Percentiles rank a stretch among this genome's conserved stretches.
These are phyloP conservation scores for Micrasema longulum DNA, from an alignment of 1,140 invertebrate species.

Conservation along the genomic window DNA sequence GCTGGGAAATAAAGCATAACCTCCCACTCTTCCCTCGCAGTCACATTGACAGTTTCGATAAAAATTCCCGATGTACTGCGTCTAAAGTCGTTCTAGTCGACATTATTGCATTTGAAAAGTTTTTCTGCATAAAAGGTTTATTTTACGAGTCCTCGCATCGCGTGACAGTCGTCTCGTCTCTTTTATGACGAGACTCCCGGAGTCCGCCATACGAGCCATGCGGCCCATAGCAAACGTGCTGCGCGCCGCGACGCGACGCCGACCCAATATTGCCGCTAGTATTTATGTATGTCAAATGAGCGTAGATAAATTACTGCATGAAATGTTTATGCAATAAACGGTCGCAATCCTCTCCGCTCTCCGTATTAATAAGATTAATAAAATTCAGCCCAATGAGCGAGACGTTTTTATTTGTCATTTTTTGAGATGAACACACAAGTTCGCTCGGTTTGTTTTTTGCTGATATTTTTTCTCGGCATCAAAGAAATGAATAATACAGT, in stretches of 20 bases:
- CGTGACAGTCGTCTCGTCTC: slow-evolving; percentile 14
- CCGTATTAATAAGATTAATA: too few relatives aligned
- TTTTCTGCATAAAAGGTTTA: slow-evolving; percentile 12
- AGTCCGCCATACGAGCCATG: too few relatives aligned
- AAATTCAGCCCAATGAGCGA: too few relatives aligned
- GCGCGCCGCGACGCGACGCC: neutral
- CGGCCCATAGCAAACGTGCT: neutral
- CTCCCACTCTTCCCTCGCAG: neutral
- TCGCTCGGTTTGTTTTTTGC: too few relatives aligned
- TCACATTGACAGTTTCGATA: neutral
- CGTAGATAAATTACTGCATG: neutral
- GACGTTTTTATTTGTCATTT: too few relatives aligned
- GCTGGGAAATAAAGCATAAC: slow-evolving; percentile 1
- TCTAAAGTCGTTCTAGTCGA: neutral
- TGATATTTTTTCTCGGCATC: too few relatives aligned
- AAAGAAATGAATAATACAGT: too few relatives aligned
- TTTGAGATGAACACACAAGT: too few relatives aligned
- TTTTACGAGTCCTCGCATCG: slow-evolving; percentile 14
- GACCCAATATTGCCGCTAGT: slow-evolving; percentile 10
- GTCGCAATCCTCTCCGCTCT: neutral
- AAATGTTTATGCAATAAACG: slow-evolving; percentile 3
- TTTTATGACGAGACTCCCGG: slow-evolving; percentile 4
- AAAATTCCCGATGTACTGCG: slow-evolving; percentile 1
- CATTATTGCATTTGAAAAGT: slow-evolving; percentile 15
- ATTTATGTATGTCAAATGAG: slow-evolving; percentile 1